Conservation (phyloP, 1,140 invertebrate species). For the Dolichoris vasculosae region DNA sequence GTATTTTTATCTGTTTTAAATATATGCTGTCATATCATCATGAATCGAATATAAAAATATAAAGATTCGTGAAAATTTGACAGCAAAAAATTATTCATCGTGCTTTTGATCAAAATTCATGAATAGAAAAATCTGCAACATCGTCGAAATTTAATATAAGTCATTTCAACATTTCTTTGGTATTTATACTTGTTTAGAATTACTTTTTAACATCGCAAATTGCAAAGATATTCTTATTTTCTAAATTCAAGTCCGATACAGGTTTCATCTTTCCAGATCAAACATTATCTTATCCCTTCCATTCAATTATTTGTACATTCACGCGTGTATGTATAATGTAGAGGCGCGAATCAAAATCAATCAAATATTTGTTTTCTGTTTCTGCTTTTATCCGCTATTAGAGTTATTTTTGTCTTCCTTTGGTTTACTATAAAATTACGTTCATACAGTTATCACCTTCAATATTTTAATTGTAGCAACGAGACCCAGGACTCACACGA, state of each 20-base stretch:
- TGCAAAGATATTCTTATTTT: conserved; percentile 10
- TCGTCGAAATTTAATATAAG: conserved; percentile 8
- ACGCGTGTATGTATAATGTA: conserved; percentile 7
- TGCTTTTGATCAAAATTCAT: background rate
- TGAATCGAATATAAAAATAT: background rate
- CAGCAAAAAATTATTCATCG: background rate
- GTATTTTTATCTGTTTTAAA: conserved; percentile 10
- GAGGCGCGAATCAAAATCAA: conserved; percentile 29
- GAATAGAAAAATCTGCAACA: conserved; percentile 30
- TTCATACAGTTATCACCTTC: conserved; percentile 7
- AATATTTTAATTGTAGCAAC: background rate
- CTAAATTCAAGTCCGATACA: conserved; percentile 25
- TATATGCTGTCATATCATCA: background rate
- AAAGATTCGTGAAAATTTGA: background rate
- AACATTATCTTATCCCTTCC: background rate
- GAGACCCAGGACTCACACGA: conserved; percentile 32
- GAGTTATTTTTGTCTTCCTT: background rate
- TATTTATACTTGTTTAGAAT: conserved; percentile 35
- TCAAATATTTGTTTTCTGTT: conserved; percentile 26
- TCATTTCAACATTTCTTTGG: conserved; percentile 37
- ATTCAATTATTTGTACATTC: background rate
- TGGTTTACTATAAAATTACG: background rate
- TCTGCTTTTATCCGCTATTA: background rate
- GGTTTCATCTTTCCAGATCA: conserved; percentile 17
- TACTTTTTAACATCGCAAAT: conserved; percentile 35